Base-by-base conservation (phyloP, 2,113 vertebrate species). In the Takifugu flavidus region DNA sequence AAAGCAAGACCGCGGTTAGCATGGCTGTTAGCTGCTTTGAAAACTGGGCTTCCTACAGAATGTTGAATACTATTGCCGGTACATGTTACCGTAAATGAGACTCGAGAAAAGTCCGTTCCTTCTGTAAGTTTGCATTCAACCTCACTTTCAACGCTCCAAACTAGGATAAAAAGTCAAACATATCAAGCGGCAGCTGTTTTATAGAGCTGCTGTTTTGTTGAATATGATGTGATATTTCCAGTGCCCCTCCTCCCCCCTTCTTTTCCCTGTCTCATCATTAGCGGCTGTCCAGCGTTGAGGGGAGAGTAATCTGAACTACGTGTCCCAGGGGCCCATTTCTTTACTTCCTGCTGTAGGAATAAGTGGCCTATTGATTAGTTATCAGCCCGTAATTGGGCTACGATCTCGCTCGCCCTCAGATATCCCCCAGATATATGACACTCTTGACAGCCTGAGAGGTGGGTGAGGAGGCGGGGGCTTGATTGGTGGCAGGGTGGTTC, bases 291-390 rank as follows among this genome's bases (percentile, higher is more conserved):
- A 87, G 91, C 90, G 93, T 94, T 92, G 93, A 94, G 94, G 92
- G 92, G 83, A 84, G 92, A 98, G 95, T 97, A 96, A 98, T 98
- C 95, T 97, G 95, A 99, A 96, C 95, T 94, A 93, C 85, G 86
- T 85, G 87, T 98, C 96, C 94, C 96, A 92, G 78, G 94, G 94
- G 96, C 90, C 94, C 94, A 92, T 94, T 98, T 92, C 92, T 95
- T 97, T 96, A 97, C 95, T 95, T 98, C 93, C 94, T 96, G 94
- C 95, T 96, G 92, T 92, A 95, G 93, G 92, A 98, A 96, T 99
- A 98, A 95, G 93, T 94, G 93, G 92, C 89, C 90, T 97, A 99
- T 99, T 97, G 96, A 99, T 99, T 99, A 99, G 94, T 95, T 98
- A 98, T 98, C 97, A 98, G 94, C 59, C 90, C 85, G 93, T 99